Base-by-base conservation (phyloP, 2,113 vertebrate species). In the Ondatra zibethicus region DNA sequence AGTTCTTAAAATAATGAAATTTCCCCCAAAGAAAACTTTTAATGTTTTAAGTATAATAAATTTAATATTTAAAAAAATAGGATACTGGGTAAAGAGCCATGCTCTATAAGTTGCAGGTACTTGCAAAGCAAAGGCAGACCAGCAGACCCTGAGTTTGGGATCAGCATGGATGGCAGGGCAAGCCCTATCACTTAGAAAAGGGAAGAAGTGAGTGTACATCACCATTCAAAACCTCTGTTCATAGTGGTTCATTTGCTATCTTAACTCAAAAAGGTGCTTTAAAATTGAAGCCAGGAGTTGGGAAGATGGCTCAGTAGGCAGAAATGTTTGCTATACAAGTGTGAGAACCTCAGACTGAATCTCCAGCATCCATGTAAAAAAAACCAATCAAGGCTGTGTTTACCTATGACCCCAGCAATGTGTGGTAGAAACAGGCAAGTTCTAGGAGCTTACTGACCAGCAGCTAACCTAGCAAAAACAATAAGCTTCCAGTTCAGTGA, bases 1-100 rank as follows among this genome's bases (percentile, higher is more conserved):
- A 86, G 23, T 63, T 92, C 88, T 55, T 55, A 89, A 96, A 93
- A 80, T 42, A 88, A 80, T 58, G 33, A 76, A 93, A 93, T 82
- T n/a, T 94, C 61, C 27, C 47, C 65, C 11, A 91, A 95, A 90
- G 33, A 88, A 94, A 87, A 50, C 29, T 88, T 78, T 75, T 16
- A 65, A 63, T 80, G 36, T 73, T 61, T 88, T 58, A 97, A 75
- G 36, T 76, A 12, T 8, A 85, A 73, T 58, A 58, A 58, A 72
- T 63, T 58, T 63, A 84, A 61, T 47, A 92, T 29, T 36, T 29
- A 19, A 45, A 42, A 65, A 45, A n/a, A 33, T 8, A 65, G 17
- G 45, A 50, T 25, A 31, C 14, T 42, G n/a, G 29, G 10, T 50
- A 92, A n/a, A 36, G n/a, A 72, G 19, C n/a, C 47, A 68, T 31